A percentile compares a stretch with the other conserved stretches of the same genome.
Evolutionary conservation across 1,140 invertebrate species (phyloP).

Genomic region (Meteorus sp.): DNA sequence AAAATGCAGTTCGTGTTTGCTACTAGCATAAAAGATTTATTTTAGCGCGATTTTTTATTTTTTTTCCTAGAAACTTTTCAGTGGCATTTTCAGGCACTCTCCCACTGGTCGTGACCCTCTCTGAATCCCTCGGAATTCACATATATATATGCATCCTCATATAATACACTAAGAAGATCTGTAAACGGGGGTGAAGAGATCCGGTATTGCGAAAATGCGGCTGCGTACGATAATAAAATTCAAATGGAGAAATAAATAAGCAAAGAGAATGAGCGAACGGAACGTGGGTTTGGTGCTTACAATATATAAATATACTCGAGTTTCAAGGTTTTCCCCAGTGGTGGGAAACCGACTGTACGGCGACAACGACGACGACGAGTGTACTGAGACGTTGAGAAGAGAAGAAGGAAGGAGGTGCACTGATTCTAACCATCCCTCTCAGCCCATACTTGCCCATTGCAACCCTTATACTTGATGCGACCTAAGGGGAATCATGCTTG

Average conservation of each 20-base stretch:
- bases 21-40: too few species aligned
- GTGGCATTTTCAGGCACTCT: too few species aligned
- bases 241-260: slow-evolving; percentile 60
- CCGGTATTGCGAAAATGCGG: slow-evolving; percentile 4
- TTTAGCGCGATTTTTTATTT: too few species aligned
- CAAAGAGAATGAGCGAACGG: too few species aligned
- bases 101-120: not conserved
- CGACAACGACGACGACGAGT: slow-evolving; percentile 13
- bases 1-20: too few species aligned
- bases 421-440: slow-evolving; percentile 18
- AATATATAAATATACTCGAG: too few species aligned
- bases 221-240: slow-evolving; percentile 56
- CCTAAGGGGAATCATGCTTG: slow-evolving; percentile 30
- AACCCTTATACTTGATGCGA: slow-evolving; percentile 50
- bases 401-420: slow-evolving; percentile 35
- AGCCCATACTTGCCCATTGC: slow-evolving; percentile 35
- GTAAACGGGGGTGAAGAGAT: not conserved
- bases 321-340: slow-evolving; percentile 37
- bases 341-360: too few species aligned
- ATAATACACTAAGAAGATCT: too few species aligned
- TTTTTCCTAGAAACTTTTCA: too few species aligned
- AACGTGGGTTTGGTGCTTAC: too few species aligned
- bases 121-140: not conserved
- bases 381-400: too few species aligned
- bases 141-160: not conserved